Conservation (phyloP, 2,797 vertebrate species). For the Catharus ustulatus region DNA sequence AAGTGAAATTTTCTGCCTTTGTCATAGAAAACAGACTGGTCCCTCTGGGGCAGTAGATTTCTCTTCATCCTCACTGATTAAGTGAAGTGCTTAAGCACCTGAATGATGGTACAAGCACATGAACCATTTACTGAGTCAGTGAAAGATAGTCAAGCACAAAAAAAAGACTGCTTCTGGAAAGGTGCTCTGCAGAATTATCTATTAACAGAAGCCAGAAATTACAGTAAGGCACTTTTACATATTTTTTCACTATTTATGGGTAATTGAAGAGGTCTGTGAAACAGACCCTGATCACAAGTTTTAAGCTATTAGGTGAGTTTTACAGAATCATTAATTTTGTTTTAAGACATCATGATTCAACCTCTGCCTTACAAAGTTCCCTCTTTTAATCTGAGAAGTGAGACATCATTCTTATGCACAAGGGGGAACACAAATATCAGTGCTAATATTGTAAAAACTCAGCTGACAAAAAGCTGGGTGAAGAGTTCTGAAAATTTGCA, state of each 20-base stretch:
- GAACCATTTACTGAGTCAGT: neutral
- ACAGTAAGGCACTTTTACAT: neutral
- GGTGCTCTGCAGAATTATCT: neutral
- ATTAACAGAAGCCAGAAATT: neutral
- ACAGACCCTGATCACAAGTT: neutral
- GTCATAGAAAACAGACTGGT: neutral
- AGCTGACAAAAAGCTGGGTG: neutral
- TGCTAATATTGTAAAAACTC: neutral
- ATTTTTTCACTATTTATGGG: neutral
- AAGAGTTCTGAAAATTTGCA: neutral
- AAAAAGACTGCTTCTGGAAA: neutral
- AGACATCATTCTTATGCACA: neutral
- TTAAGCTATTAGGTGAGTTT: neutral
- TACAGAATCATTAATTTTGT: neutral
- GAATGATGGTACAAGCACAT: neutral
- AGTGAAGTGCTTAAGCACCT: constrained; percentile 7
- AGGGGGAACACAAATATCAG: neutral
- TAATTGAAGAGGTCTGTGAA: neutral
- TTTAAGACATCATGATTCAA: neutral
- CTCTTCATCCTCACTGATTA: neutral
- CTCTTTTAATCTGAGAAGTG: neutral
- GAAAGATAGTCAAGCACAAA: neutral
- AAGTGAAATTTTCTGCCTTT: neutral
- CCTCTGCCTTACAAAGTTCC: neutral
- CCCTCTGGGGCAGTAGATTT: neutral